Evolutionary conservation across 30 jellyfish, hydroid and myxozoan species (phyloP).

Genomic region (Chrysaora quinquecirrha): DNA sequence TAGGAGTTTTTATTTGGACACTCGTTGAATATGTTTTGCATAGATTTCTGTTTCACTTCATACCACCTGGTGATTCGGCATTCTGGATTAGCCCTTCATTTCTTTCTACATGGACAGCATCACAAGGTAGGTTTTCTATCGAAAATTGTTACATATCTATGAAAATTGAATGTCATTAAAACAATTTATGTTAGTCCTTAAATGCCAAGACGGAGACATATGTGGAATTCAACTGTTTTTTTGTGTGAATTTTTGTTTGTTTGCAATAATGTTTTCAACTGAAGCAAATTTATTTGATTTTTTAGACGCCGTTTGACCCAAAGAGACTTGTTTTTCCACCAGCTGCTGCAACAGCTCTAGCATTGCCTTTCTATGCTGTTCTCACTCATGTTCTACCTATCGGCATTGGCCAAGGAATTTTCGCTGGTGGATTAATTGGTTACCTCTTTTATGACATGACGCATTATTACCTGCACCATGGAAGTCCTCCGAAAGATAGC

Average conservation of each 20-base stretch:
- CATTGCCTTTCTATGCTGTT: slow-evolving; percentile 45
- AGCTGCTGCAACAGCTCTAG: slow-evolving; percentile 87
- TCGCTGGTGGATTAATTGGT: slow-evolving; percentile 92
- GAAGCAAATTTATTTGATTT: too few relatives aligned
- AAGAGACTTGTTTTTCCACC: slow-evolving; percentile 98
- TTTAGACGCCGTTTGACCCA: slow-evolving; percentile 95
- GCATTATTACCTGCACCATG: slow-evolving; percentile 97
- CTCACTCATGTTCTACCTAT: slow-evolving; percentile 44
- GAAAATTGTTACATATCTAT: background rate
- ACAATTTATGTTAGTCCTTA: background rate
- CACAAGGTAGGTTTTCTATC: slow-evolving; percentile 76
- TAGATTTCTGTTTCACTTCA: slow-evolving; percentile 84
- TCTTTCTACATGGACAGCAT: slow-evolving; percentile 95
- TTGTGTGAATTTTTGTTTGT: background rate
- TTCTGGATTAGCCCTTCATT: slow-evolving; percentile 87
- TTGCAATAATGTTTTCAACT: background rate
- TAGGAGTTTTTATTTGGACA: slow-evolving; percentile 85
- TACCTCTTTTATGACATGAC: slow-evolving; percentile 84
- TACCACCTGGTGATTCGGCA: slow-evolving; percentile 81
- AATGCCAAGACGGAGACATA: background rate
- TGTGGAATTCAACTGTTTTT: background rate
- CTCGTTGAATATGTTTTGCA: slow-evolving; percentile 88
- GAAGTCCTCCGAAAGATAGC: slow-evolving; percentile 78
- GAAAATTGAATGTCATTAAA: background rate
- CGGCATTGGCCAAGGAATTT: slow-evolving; percentile 71